Evolutionary conservation across 2,888 invertebrate genomes (phyloP).

Genomic region (Drosophila hamatofila): DNA sequence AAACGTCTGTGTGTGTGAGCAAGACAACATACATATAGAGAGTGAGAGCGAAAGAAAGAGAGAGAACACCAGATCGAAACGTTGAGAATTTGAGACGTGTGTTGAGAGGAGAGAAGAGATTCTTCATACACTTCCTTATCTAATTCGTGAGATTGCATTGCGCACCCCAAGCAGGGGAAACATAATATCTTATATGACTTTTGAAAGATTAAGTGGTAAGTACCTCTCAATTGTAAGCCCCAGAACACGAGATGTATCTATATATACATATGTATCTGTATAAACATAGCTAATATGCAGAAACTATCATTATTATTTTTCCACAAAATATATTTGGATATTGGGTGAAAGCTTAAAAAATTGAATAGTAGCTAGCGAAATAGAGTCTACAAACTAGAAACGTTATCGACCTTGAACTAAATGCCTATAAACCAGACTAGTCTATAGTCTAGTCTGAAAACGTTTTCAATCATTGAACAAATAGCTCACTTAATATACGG

Average conservation of each 20-base stretch:
- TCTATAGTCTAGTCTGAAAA: background rate
- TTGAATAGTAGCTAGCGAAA: background rate
- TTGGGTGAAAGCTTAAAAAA: background rate
- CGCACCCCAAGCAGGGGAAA: constrained; percentile 85
- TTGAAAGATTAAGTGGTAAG: constrained; percentile 96
- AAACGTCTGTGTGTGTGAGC: constrained; percentile 4
- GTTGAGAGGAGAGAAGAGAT: constrained; percentile 36
- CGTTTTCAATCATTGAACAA: background rate
- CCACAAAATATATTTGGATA: background rate
- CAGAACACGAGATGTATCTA: background rate
- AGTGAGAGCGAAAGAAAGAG: background rate
- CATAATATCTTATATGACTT: constrained; percentile 95
- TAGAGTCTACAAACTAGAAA: background rate
- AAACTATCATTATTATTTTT: background rate
- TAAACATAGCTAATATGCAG: background rate
- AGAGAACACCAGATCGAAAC: background rate
- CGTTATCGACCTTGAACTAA: background rate
- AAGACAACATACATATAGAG: background rate
- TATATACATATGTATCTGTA: background rate
- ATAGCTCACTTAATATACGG: background rate
- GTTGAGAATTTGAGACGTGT: constrained; percentile 34
- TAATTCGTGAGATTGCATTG: constrained; percentile 82
- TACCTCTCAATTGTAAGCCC: constrained; percentile 57
- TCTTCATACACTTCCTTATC: constrained; percentile 51
- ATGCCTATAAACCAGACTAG: background rate